A percentile compares a stretch with the other conserved stretches of the same genome.
Conservation (phyloP, 2,113 vertebrate species). For the Rhea americana region DNA sequence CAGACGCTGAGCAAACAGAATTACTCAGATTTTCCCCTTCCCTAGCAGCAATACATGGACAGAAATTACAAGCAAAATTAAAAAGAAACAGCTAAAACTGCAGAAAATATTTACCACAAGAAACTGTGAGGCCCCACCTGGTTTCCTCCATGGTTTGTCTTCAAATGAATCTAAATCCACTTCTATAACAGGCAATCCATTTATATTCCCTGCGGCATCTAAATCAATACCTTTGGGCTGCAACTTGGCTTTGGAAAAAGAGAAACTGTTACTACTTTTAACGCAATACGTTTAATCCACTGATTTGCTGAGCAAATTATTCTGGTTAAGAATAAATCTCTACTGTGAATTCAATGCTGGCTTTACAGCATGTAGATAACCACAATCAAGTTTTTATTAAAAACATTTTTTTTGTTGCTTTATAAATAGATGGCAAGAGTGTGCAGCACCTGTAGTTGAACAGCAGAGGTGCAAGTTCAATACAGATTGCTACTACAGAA, state of each 20-base stretch:
- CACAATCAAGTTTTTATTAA: not conserved
- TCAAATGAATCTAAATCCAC: slow-evolving; percentile 81
- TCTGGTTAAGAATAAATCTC: not conserved
- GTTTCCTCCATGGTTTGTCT: slow-evolving; percentile 82
- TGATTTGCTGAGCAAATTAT: not conserved
- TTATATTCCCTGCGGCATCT: slow-evolving; percentile 75
- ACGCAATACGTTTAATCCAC: not conserved
- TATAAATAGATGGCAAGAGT: not conserved
- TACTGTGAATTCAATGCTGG: not conserved
- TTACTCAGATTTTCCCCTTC: not conserved
- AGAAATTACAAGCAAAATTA: not conserved
- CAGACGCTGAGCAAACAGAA: not conserved
- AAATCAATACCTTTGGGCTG: slow-evolving; percentile 79
- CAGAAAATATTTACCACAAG: slow-evolving; percentile 63
- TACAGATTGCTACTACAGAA: not conserved
- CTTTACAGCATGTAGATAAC: not conserved
- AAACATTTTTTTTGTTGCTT: not conserved
- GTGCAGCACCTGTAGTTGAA: not conserved
- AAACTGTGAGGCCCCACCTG: slow-evolving; percentile 74
- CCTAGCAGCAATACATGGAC: not conserved
- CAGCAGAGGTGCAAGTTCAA: not conserved
- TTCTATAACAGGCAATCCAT: slow-evolving; percentile 78
- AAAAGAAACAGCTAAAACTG: not conserved
- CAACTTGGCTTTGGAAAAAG: slow-evolving; percentile 72
- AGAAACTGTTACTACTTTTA: slow-evolving; percentile 26